Percentiles rank a stretch among this genome's conserved stretches.
These are phyloP conservation scores for Zaprionus kolodkinae DNA, from an alignment of 1,140 invertebrate species.

Conservation along the genomic window DNA sequence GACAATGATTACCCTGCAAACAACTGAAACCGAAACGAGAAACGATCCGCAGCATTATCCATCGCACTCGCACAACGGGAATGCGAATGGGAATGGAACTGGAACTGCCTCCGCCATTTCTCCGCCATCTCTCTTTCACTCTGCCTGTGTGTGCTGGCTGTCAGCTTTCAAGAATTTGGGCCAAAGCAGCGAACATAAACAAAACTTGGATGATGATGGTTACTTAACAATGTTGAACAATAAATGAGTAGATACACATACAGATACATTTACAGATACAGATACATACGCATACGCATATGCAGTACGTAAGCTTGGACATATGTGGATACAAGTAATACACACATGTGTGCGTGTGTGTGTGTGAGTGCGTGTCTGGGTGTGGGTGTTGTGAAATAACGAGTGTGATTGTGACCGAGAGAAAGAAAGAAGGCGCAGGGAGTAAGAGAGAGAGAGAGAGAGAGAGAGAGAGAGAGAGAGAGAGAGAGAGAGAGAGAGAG, in stretches of 20 bases:
- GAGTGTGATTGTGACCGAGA: constrained; percentile 11
- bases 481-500: neutral
- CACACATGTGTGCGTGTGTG: neutral
- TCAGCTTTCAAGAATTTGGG: constrained; percentile 75
- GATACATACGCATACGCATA: neutral
- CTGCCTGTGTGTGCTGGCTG: constrained; percentile 33
- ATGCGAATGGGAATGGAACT: constrained; percentile 45
- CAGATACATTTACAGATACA: constrained; percentile 6
- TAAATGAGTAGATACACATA: constrained; percentile 43
- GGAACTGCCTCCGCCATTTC: constrained; percentile 4
- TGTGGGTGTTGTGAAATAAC: constrained; percentile 53
- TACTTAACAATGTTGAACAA: constrained; percentile 76
- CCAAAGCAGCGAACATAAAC: constrained; percentile 76
- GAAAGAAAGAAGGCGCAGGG: neutral
- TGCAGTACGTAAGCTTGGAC: neutral
- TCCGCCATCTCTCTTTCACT: neutral
- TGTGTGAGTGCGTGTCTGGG: constrained; percentile 22
- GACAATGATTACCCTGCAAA: constrained; percentile 66
- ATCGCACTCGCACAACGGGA: constrained; percentile 52
- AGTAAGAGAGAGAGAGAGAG: neutral
- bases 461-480: neutral
- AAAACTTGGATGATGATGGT: constrained; percentile 68
- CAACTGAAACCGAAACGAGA: constrained; percentile 45
- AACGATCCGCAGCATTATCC: constrained; percentile 41
- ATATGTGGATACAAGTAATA: neutral